Conservation (phyloP, 1,140 invertebrate species). For the Muscidifurax raptorellus region DNA sequence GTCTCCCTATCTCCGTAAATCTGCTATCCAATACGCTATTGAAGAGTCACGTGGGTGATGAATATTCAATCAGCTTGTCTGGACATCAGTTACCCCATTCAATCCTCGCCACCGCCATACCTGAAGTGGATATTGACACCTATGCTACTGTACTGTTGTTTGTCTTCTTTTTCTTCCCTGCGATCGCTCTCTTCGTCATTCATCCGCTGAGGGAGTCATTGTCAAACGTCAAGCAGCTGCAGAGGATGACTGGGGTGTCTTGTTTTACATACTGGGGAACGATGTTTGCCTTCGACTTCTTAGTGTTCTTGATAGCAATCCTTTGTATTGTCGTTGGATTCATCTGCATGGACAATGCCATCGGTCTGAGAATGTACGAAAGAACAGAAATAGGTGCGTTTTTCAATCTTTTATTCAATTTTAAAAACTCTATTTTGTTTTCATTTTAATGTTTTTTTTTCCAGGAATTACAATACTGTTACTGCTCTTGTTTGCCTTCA, state of each 20-base stretch:
- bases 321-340: constrained; percentile 58
- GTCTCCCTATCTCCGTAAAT: constrained; percentile 69
- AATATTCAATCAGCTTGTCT: constrained; percentile 63
- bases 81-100: constrained; percentile 65
- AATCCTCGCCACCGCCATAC: constrained; percentile 26
- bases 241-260: constrained; percentile 81
- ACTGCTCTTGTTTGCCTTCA: constrained; percentile 66
- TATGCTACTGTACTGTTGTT: constrained; percentile 62
- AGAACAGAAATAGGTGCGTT: constrained; percentile 63
- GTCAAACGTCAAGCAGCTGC: constrained; percentile 80
- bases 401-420: neutral
- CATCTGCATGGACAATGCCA: constrained; percentile 60
- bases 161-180: constrained; percentile 63
- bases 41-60: constrained; percentile 60
- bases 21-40: constrained; percentile 67
- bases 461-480: constrained; percentile 64
- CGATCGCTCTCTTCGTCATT: constrained; percentile 61
- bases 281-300: constrained; percentile 79
- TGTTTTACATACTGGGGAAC: constrained; percentile 79
- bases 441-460: constrained; percentile 11
- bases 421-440: neutral
- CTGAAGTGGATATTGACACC: constrained; percentile 46
- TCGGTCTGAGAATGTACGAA: constrained; percentile 61
- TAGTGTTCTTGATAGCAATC: constrained; percentile 70
- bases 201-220: constrained; percentile 69